Conservation (phyloP, 2,888 invertebrate species). For the Listrodromus nycthemerus region DNA sequence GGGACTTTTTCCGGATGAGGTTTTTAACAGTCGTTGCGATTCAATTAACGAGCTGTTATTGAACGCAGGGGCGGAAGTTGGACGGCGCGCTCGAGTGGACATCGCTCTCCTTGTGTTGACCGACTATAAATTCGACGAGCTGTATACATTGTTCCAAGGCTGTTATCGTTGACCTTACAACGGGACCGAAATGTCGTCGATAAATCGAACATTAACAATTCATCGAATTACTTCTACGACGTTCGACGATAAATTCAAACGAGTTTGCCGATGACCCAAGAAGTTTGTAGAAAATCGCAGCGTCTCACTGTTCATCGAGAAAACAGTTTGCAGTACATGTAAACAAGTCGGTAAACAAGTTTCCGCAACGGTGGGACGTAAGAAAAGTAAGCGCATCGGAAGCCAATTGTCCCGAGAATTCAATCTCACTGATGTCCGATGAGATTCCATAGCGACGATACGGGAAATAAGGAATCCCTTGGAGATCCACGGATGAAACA, state of each 20-base stretch:
- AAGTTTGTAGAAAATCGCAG: too few species aligned
- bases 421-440: background rate
- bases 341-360: constrained; percentile 17
- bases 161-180: too few species aligned
- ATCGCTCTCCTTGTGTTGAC: background rate
- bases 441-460: background rate
- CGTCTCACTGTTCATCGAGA: too few species aligned
- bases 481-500: constrained; percentile 1
- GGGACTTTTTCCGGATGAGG: constrained; percentile 16
- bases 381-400: constrained; percentile 2
- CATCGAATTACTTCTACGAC: too few species aligned
- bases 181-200: too few species aligned
- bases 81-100: background rate
- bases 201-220: too few species aligned
- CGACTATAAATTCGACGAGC: background rate
- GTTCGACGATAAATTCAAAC: too few species aligned
- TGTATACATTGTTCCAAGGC: too few species aligned
- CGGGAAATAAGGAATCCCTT: constrained; percentile 7
- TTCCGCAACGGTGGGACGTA: background rate
- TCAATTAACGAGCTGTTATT: constrained; percentile 45
- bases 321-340: background rate
- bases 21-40: constrained; percentile 30
- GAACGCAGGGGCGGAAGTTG: background rate
- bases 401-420: constrained; percentile 20
- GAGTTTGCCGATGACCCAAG: too few species aligned